Base-by-base conservation (phyloP, 2,888 invertebrate species). In the Sphaerophoria rueppellii region DNA sequence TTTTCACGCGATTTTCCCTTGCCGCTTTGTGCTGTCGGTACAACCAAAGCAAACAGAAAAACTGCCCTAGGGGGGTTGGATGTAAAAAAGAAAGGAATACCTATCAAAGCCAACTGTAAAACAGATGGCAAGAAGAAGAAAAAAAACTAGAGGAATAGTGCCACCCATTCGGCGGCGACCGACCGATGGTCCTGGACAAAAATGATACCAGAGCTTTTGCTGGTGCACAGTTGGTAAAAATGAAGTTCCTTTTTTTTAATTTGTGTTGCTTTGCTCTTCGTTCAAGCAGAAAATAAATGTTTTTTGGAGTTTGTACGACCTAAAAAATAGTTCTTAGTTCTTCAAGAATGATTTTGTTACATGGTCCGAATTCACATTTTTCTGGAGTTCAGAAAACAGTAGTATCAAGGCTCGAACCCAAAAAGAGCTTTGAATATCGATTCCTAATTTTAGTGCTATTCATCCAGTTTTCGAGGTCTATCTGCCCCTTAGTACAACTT, bases 191-290 rank as follows among this genome's bases (percentile, higher is more conserved):
- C 71, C 71, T 76, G 55, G 55, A 73, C 82, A 77, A 46, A 32
- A 69, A 76, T 77, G 77, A 82, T 74, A 80, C 63, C 69, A 69
- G 60, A 52, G 60, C 55, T 74, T 60, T 69, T 24, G 60, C 55
- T 74, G 61, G 55, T 24, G 58, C 52, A 43, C 40, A 46, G 67
- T 54, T 67, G 52, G 67, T 35, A 65, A 78, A 78, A 50, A 14
- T 72, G 34, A 24, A 58, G 9, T 1, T 24, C 12, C 12, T 52
- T 67, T 75, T 52, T 52, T n/a, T 34, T 37, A 35, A 16, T 32
- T 52, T 32, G n/a, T 16, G 63, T 46, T 32, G 11, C 43, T 60
- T 69, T 11, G 43, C n/a, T 50, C 50, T 65, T 65, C 16, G 2
- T 24, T 65, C 65, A 65, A 35, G 65, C 35, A 46, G 16, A 16